phyloP scores from a whole-genome alignment of 2,113 vertebrate genomes.

The Casuarius casuarius region DNA sequence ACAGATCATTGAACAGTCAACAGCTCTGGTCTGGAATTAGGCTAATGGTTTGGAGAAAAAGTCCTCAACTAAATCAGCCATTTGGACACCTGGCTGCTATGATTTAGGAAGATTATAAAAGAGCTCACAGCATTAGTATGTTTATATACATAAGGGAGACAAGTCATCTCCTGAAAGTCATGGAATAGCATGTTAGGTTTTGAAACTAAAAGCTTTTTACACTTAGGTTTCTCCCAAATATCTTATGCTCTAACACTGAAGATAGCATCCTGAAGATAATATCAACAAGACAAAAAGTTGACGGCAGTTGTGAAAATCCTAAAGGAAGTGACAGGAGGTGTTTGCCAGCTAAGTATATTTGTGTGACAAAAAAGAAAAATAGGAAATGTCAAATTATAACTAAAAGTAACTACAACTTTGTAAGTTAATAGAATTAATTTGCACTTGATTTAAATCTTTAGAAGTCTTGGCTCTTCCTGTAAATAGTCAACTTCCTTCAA shows the following conservation, averaged over 20 bases:
- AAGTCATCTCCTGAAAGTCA: background rate
- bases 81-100: background rate
- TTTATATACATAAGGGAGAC: background rate
- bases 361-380: conserved; percentile 29
- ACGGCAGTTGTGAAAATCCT: conserved; percentile 45
- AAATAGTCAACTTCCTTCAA: background rate
- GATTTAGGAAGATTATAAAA: background rate
- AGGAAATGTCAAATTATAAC: conserved; percentile 36
- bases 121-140: background rate
- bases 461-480: conserved; percentile 15
- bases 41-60: background rate
- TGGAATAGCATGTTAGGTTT: background rate
- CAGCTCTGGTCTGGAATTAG: background rate
- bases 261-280: background rate
- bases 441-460: background rate
- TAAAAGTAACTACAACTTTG: conserved; percentile 31
- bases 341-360: conserved; percentile 25
- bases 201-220: conserved; percentile 10
- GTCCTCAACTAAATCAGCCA: background rate
- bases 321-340: conserved; percentile 34
- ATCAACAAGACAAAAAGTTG: conserved; percentile 13
- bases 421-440: conserved; percentile 35
- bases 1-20: conserved; percentile 33
- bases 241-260: conserved; percentile 1
- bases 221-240: conserved; percentile 10